Base-by-base conservation (phyloP, 2,113 vertebrate species). In the Menura novaehollandiae region DNA sequence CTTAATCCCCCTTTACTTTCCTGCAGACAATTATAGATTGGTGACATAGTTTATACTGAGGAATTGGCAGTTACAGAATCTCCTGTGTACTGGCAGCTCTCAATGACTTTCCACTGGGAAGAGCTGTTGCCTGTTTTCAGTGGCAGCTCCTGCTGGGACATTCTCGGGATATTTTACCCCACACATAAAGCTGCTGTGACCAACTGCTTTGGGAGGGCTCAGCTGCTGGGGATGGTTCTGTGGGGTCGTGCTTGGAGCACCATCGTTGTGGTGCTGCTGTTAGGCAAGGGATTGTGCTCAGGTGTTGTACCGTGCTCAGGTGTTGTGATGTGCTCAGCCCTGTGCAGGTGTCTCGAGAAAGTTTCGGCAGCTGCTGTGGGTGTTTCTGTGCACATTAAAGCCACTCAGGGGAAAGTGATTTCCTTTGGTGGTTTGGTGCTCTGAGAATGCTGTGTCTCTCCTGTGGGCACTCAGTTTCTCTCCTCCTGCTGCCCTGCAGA, bases 121-220 rank as follows among this genome's bases (percentile, higher is more conserved):
- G 84, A 93, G 63, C 73, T 43, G 24, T 24, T 78, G 91, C 63
- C 59, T 33, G 28, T 74, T 55, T 37, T n/a, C 60, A 14, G 10
- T 44, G 85, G 85, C 81, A 76, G 81, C 93, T 94, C 89, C 94
- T 72, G 67, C 86, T 72, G 66, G 24, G 95, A 58, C 89, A 76
- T 95, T 94, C 94, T 60, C 62, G 0, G 62, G 80, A 87, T 93
- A 35, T 72, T 92, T 88, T 10, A 37, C 22, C 59, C 71, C 6
- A 0, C 15, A 1, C 56, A 81, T 58, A 37, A 83, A 78, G 91
- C 96, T 93, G 35, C 72, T 33, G 79, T 49, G 66, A 52, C 74
- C 93, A 91, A 43, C 95, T 95, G 95, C 92, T 92, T 59, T 13
- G 41, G 59, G 91, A 71, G 59, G 59, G 68, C 24, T 93, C 91